phyloP scores from a whole-genome alignment of 2,888 invertebrate genomes.

The Kryphioiulus occultus region DNA sequence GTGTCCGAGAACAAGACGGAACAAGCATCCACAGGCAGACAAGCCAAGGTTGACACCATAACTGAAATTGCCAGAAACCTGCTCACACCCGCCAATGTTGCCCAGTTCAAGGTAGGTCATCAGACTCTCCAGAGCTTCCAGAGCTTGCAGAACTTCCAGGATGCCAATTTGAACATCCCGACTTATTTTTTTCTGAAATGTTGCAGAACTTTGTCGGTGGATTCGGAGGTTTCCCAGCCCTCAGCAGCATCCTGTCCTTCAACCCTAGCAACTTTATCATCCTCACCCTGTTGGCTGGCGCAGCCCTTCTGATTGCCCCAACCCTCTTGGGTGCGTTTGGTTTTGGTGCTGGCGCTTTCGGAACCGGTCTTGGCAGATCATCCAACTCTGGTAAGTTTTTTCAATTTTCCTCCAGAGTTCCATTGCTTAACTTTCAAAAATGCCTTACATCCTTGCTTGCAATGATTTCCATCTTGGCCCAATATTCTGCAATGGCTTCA shows the following conservation, averaged over 20 bases:
- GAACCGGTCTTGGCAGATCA: background rate
- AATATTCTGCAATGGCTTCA: no score
- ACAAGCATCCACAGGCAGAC: background rate
- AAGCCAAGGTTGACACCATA: background rate
- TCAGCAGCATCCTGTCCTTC: constrained; percentile 48
- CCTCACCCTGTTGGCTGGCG: constrained; percentile 48
- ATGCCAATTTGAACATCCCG: background rate
- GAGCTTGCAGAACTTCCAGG: background rate
- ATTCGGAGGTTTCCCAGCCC: constrained; percentile 45
- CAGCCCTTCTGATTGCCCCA: constrained; percentile 47
- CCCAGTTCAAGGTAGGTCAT: constrained; percentile 43
- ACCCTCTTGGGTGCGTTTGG: constrained; percentile 41
- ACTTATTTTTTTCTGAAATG: background rate
- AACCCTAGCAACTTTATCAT: constrained; percentile 48
- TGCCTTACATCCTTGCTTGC: no score
- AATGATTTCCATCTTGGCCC: no score
- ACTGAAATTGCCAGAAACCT: constrained; percentile 13
- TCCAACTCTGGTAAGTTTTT: background rate
- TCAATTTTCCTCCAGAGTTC: background rate
- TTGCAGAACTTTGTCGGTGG: constrained; percentile 39
- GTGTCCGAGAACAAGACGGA: constrained; percentile 20
- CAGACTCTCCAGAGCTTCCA: background rate
- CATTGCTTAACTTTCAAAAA: no score
- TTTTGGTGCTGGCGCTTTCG: constrained; percentile 38
- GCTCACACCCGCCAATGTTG: constrained; percentile 45